These are phyloP conservation scores for Oncopeltus fasciatus DNA, from an alignment of 1,140 invertebrate genomes.

Conservation along the genomic window DNA sequence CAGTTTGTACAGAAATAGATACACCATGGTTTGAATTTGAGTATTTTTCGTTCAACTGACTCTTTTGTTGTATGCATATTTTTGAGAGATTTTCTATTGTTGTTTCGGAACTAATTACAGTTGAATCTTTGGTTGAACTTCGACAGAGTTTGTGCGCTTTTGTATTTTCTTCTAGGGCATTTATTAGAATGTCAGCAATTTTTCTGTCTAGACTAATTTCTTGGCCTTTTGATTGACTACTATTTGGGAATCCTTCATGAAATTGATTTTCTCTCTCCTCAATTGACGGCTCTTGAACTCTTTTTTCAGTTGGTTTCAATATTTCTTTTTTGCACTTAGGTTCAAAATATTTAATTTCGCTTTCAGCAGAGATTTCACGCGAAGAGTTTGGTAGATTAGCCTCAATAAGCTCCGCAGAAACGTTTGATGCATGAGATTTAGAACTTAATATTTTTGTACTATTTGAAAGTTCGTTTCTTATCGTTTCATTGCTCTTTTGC, in stretches of 20 bases:
- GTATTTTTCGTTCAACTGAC: too few species aligned
- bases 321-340: too few species aligned
- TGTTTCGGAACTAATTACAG: neutral
- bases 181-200: constrained; percentile 10
- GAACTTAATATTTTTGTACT: neutral
- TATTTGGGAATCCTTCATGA: too few species aligned
- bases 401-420: neutral
- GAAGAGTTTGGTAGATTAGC: neutral
- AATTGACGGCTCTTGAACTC: too few species aligned
- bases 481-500: neutral
- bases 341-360: too few species aligned
- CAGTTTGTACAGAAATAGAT: neutral
- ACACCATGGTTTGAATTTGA: too few species aligned
- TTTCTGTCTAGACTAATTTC: constrained; percentile 11
- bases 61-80: neutral
- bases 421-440: neutral
- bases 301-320: too few species aligned
- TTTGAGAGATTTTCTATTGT: neutral
- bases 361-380: too few species aligned
- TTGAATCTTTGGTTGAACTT: neutral
- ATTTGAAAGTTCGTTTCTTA: neutral
- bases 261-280: too few species aligned
- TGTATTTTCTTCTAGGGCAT: constrained; percentile 10
- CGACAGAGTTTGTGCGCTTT: neutral
- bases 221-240: neutral